Base-by-base conservation (phyloP, 2,888 invertebrate species). In the Thera britannica region DNA sequence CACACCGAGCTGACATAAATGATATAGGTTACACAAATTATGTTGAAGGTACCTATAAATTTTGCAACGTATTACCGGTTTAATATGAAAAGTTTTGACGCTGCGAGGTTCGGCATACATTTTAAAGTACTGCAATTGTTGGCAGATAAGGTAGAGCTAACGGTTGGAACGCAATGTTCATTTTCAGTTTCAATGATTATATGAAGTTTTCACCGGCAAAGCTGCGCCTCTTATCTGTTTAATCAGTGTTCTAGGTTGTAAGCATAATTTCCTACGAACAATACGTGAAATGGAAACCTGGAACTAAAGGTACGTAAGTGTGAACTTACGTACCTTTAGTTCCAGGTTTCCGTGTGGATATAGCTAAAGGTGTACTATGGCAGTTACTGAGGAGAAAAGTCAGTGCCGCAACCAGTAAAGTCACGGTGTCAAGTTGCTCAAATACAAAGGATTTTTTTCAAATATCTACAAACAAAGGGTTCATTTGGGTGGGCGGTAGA, bases 401-500 rank as follows among this genome's bases (percentile, higher is more conserved):
- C 68, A 68, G 60, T 63, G 60, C 57, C n/a, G 55, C 62, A 68
- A 62, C 65, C 68, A 58, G 57, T 52, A 62, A 62, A 70, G 71
- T 68, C 62, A 76, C 72, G 72, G 81, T 80, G 77, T 80, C 76
- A 75, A 71, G 75, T 81, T 80, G 75, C 77, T 66, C 68, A 76
- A 73, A 78, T 77, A 80, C 77, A 80, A 80, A 78, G 71, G 76
- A 69, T 63, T 72, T 74, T 41, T 71, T 79, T 77, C 74, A 68
- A 65, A 65, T 71, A 71, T 68, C 67, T 65, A 59, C 67, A 76
- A 78, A 81, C 81, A 84, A 83, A 81, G 75, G 78, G 66, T 67
- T 68, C 68, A 74, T 81, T 74, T 71, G 77, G 73, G 74, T 62
- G 67, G 61, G 65, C 58, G 54, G 65, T 64, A 62, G 62, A 72